Base-by-base conservation (phyloP, 2,113 vertebrate genomes). In the Poeciliopsis occidentalis region DNA sequence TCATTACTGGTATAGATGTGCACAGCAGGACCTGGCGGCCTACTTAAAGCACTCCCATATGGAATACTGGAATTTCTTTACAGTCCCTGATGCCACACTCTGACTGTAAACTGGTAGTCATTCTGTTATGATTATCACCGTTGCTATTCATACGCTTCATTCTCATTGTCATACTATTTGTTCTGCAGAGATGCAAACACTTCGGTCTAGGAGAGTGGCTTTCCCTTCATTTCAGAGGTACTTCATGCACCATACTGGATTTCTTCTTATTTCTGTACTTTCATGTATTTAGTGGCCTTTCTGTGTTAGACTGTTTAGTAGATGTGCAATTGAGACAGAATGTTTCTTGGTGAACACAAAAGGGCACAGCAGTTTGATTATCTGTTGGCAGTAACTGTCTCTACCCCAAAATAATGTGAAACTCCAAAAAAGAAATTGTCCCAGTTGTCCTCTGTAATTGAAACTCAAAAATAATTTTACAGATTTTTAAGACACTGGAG, bases 201-300 rank as follows among this genome's bases (percentile, higher is more conserved):
- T 91, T 88, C 75, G 65, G 84, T 81, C 88, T 85, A 72, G 82
- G 85, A 88, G 80, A 73, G 83, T 51, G 29, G 60, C 54, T 86
- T 66, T 79, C 69, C 80, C 62, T 76, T 82, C 47, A 79, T 85
- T 87, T 84, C 69, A 69, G 73, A 78, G 88, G 90, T 93, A 89
- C 91, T 85, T 77, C 83, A 68, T 87, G 60, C 83, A 69, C 82
- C 82, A 83, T 88, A 86, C 88, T 88, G 88, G 88, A 94, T 92
- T 89, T 92, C 64, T 85, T 87, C 79, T 85, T 88, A 63, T 89
- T 84, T 84, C 83, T 94, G 84, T 90, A 86, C 87, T 85, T 91
- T 75, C 87, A 85, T 92, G 90, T 90, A 90, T 92, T 90, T 89
- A 80, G 92, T 92, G 93, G 90, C 93, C 90, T 91, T 92, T 91